Base-by-base conservation (phyloP, 2,888 invertebrate species). In the Leptopterna dolabrata region DNA sequence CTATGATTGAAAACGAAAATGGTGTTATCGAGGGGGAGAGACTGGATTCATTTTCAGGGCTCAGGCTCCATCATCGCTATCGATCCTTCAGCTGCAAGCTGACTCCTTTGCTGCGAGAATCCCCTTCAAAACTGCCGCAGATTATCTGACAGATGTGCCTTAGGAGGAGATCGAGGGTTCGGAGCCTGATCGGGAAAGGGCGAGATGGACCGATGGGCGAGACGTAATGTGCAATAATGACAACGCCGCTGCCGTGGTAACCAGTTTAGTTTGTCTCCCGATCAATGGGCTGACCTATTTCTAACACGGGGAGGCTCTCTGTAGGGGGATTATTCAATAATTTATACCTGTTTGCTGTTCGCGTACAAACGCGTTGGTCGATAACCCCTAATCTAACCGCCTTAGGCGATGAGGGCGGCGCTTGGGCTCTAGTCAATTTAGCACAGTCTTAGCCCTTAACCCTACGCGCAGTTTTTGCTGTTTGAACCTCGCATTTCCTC, bases 231-330 rank as follows among this genome's bases (percentile, higher is more conserved):
- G 82, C 87, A 87, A 82, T 87, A 87, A 87, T 87, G 87, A 87
- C 87, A 87, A 87, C 87, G 81, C 82, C 87, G 87, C 78, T 87
- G 87, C 87, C 87, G 78, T 82, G 87, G 87, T 86, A 86, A 76
- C 81, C 87, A 87, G 87, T 87, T 86, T 87, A 87, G 87, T 87
- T 87, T 87, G 87, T 87, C 87, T 82, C 82, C 87, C 87, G 87
- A 87, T 87, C 87, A 87, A 87, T 87, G 87, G 83, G 41, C 87
- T 87, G 87, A 87, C 87, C 87, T 82, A 87, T 87, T 87, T 87
- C 87, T 82, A 87, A 87, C 87, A 83, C 30, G 45, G 78, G 30
- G 16, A 41, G 73, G 73, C 73, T 19, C 78, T 78, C 78, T 45
- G 43, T 76, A n/a, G 41, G 19, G 81, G 81, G 87, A 86, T 86